A percentile compares a stretch with the other conserved stretches of the same genome.
Evolutionary conservation across 2,113 vertebrate species (phyloP).

Genomic region (Percina caprodes): DNA sequence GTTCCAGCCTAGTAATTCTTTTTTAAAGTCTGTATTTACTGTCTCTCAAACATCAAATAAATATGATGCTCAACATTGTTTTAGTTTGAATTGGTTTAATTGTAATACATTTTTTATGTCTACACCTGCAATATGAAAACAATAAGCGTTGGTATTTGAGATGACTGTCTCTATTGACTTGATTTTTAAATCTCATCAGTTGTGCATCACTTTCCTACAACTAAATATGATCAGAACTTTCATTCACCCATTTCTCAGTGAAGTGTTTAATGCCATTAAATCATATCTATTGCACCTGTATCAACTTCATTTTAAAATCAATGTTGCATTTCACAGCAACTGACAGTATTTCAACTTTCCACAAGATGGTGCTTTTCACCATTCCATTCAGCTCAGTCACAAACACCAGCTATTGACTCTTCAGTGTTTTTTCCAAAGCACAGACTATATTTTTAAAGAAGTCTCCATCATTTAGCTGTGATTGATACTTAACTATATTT

Average conservation of each 20-base stretch:
- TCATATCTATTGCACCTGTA: background rate
- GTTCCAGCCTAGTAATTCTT: background rate
- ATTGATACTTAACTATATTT: background rate
- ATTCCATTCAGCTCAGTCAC: background rate
- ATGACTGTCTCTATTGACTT: background rate
- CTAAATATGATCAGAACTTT: background rate
- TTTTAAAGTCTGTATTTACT: background rate
- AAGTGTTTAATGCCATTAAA: background rate
- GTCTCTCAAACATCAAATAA: conserved; percentile 21
- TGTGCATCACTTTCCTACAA: background rate
- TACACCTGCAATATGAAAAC: background rate
- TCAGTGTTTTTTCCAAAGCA: background rate
- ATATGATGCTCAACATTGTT: background rate
- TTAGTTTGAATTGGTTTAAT: background rate
- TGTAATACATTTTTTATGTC: no score
- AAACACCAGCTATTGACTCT: background rate
- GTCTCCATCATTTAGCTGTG: fast-evolving
- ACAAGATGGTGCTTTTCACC: conserved; percentile 71
- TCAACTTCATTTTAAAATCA: background rate
- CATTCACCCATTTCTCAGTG: background rate
- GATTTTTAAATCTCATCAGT: background rate
- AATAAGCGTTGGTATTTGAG: background rate
- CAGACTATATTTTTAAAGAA: background rate
- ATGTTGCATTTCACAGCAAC: background rate
- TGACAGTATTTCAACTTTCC: conserved; percentile 40